Evolutionary conservation across 2,888 invertebrate species (phyloP), one percentile per base, ranked within the genome.

Genomic region (Hoplodrina blanda): DNA sequence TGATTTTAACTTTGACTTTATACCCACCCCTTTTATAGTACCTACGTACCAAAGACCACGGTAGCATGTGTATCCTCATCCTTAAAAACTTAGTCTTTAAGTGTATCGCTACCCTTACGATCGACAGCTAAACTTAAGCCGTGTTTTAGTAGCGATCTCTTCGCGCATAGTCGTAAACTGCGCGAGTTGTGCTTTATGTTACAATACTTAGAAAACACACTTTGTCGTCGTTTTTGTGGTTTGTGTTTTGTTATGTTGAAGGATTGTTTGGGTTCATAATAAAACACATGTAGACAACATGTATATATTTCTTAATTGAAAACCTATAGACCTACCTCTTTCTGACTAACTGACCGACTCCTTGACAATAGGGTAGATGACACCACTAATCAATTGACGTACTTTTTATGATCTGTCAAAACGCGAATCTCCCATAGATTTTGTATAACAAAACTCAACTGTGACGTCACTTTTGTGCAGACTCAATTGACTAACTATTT

Each of bases 191-290:
- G 50, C 60, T 76, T 77, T 65, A 80, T 62, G 62, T 69, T 50
- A 80, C 70, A 80, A 65, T 80, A 70, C 76, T 80, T 69, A 49
- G 46, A 15, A 4, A 52, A 46, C 64, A 20, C n/a, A 62, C 70
- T 65, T 75, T 80, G 76, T 80, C n/a, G 30, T 13, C 37, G 1
- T 53, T 46, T 62, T 75, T 75, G 54, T 49, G 33, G 52, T 55
- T 37, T 2, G 20, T 50, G 30, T 54, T 63, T 50, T 64, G 46
- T 17, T 46, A 46, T 46, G 46, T 17, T 46, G 46, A 17, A 46
- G 17, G 17, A 17, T 46, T 15, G 46, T 17, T 46, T 46, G 46
- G 46, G 3, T 15, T 46, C 17, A 15, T 41, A 41, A 41, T 41
- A 41, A 41, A 41, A 41, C 41, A 41, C 13, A 13, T 11, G 13